Evolutionary conservation across 2,888 invertebrate genomes (phyloP).

Genomic region (Lasioglossum villosulum): DNA sequence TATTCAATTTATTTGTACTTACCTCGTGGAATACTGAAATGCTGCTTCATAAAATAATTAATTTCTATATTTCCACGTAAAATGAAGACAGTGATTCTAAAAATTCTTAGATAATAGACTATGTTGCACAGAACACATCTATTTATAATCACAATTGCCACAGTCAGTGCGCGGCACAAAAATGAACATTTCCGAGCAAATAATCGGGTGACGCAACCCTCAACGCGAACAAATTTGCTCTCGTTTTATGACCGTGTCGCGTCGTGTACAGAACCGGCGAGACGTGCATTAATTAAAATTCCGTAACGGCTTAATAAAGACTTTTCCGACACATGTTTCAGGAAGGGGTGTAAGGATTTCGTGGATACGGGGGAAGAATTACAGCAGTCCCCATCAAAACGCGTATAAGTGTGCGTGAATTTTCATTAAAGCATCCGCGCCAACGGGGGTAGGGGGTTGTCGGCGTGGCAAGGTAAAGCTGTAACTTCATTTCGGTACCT

Average conservation of each 20-base stretch:
- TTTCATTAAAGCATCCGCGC: conserved; percentile 54
- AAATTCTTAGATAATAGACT: not conserved
- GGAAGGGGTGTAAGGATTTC: not conserved
- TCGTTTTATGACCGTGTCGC: not conserved
- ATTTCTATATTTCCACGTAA: not conserved
- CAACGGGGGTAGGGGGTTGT: not conserved
- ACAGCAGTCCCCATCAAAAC: conserved; percentile 13
- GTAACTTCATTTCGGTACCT: conserved; percentile 55
- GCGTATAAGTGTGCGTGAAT: conserved; percentile 47
- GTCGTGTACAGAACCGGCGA: not conserved
- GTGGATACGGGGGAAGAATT: conserved; percentile 28
- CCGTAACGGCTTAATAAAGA: conserved; percentile 3
- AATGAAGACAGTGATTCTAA: not conserved
- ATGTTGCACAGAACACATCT: too few species aligned
- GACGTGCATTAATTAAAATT: not conserved
- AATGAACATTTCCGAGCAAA: not conserved
- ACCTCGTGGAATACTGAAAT: not conserved
- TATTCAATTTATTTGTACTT: not conserved
- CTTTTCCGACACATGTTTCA: conserved; percentile 5
- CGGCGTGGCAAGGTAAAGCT: conserved; percentile 33
- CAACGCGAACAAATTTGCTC: not conserved
- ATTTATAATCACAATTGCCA: too few species aligned
- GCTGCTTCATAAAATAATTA: not conserved
- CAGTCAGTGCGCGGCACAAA: not conserved
- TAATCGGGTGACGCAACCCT: not conserved